phyloP scores from a whole-genome alignment of 2,888 invertebrate genomes.

The Aplocera efformata region DNA sequence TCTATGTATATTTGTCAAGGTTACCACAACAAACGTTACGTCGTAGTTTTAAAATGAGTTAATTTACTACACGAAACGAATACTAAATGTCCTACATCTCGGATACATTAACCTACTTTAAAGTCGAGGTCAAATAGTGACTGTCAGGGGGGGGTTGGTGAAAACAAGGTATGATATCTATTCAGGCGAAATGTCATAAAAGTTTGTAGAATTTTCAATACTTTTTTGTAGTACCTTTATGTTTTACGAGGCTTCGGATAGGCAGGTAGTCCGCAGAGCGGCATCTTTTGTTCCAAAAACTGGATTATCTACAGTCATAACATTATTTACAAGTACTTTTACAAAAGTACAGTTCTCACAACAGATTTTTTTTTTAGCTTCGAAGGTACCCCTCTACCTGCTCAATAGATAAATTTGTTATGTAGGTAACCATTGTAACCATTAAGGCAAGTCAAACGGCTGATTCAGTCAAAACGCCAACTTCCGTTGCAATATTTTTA shows the following conservation, averaged over 20 bases:
- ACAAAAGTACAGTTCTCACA: slow-evolving; percentile 4
- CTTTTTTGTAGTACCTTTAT: slow-evolving; percentile 1
- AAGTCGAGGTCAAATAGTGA: slow-evolving; percentile 53
- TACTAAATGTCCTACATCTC: slow-evolving; percentile 59
- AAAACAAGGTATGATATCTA: slow-evolving; percentile 16
- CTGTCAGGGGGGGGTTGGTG: slow-evolving; percentile 46
- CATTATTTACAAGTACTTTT: no score
- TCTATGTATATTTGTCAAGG: slow-evolving; percentile 56
- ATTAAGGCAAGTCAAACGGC: no score
- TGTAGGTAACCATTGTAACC: no score
- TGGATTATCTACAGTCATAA: slow-evolving; percentile 8
- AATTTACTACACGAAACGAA: slow-evolving; percentile 52
- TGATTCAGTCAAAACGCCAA: no score
- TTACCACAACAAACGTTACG: slow-evolving; percentile 36
- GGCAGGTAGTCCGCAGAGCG: slow-evolving; percentile 13
- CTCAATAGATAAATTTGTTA: no score
- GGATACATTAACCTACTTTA: slow-evolving; percentile 70
- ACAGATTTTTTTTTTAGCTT: no score
- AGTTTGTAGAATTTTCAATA: slow-evolving; percentile 4
- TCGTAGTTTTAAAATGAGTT: slow-evolving; percentile 37
- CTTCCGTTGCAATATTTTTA: no score
- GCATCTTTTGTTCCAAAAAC: slow-evolving; percentile 12
- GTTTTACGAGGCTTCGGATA: slow-evolving; percentile 2
- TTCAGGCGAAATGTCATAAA: slow-evolving; percentile 12
- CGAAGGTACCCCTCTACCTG: no score